phyloP scores from a whole-genome alignment of 2,797 vertebrate genomes.

The Pantherophis vulpinus region DNA sequence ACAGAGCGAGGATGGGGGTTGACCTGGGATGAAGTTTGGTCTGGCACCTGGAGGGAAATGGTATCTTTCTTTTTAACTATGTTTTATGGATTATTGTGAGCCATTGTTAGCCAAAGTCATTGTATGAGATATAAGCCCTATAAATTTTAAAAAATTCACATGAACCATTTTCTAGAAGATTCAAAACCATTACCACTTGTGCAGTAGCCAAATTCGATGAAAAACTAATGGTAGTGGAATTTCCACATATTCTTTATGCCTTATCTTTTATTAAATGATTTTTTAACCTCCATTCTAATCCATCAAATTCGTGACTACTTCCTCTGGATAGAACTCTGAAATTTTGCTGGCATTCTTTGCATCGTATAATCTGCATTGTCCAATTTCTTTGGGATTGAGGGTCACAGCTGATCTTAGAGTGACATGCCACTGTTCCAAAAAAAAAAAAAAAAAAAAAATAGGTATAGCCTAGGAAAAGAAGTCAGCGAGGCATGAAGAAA shows the following conservation, averaged over 20 bases:
- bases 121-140: not conserved
- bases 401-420: not conserved
- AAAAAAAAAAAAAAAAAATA: not conserved
- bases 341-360: not conserved
- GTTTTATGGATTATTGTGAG: not conserved
- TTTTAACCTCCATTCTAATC: not conserved
- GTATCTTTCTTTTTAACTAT: not conserved
- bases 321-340: slow-evolving; percentile 23
- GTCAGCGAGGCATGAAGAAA: not conserved
- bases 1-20: not conserved
- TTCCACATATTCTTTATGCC: not conserved
- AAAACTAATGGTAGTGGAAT: not conserved
- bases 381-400: not conserved
- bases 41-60: not conserved
- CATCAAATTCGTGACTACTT: not conserved
- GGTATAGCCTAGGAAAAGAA: not conserved
- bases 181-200: not conserved
- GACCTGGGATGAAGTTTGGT: not conserved
- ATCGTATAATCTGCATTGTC: slow-evolving; percentile 33
- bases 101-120: not conserved
- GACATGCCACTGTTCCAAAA: not conserved
- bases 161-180: not conserved
- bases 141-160: not conserved
- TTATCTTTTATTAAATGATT: not conserved
- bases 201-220: not conserved